A percentile compares a stretch with the other conserved stretches of the same genome.
phyloP scores from a whole-genome alignment of 2,797 vertebrate species.

The Myiotriccus ornatus region DNA sequence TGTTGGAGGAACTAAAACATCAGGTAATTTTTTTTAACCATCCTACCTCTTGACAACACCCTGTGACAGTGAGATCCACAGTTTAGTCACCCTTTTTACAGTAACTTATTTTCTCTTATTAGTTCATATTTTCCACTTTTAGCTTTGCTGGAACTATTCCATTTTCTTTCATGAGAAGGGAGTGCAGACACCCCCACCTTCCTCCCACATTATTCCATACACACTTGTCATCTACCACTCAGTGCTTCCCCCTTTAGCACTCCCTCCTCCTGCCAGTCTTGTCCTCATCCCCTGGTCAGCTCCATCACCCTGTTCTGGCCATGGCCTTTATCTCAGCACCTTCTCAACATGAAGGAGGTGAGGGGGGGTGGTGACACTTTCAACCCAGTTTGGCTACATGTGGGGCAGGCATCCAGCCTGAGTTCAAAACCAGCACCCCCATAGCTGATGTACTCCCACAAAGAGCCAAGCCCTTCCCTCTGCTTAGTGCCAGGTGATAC shows the following conservation, averaged over 20 bases:
- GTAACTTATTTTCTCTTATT: slow-evolving; percentile 29
- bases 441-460: not conserved
- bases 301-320: not conserved
- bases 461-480: not conserved
- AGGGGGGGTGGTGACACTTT: fast-evolving
- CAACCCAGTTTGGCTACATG: not conserved
- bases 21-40: not conserved
- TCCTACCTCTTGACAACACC: slow-evolving; percentile 21
- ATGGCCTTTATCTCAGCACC: not conserved
- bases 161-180: not conserved
- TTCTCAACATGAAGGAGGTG: not conserved
- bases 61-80: not conserved
- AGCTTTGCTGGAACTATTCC: not conserved
- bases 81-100: not conserved
- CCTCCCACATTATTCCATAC: not conserved
- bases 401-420: not conserved
- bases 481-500: not conserved
- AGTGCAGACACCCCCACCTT: not conserved
- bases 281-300: not conserved
- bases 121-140: not conserved
- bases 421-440: not conserved
- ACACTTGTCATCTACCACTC: not conserved
- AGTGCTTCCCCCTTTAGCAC: not conserved
- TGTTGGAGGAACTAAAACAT: not conserved
- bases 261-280: not conserved